A percentile compares a stretch with the other conserved stretches of the same genome.
Conservation (phyloP, 2,797 vertebrate genomes). For the Borostomias antarcticus region DNA sequence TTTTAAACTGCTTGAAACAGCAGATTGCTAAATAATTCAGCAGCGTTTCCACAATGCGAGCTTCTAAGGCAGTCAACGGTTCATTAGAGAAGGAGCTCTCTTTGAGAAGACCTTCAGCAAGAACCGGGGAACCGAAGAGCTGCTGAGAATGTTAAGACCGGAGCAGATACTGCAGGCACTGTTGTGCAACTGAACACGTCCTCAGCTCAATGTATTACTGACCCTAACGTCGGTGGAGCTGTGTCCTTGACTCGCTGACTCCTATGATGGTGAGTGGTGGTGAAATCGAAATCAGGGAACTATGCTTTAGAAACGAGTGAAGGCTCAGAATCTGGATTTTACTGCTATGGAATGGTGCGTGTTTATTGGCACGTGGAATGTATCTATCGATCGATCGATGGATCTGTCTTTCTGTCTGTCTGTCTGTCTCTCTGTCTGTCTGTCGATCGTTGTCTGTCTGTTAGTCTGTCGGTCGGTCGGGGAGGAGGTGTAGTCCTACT, state of each 20-base stretch:
- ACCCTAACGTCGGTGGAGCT: constrained; percentile 46
- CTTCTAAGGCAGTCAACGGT: constrained; percentile 37
- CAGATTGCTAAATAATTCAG: constrained; percentile 47
- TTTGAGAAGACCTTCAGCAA: constrained; percentile 22
- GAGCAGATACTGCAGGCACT: constrained; percentile 8
- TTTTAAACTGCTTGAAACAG: constrained; percentile 43
- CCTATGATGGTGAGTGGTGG: not conserved
- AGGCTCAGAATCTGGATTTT: too few species aligned
- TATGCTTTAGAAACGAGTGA: too few species aligned
- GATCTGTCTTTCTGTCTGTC: too few species aligned
- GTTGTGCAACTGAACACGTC: constrained; percentile 17
- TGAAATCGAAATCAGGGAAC: not conserved
- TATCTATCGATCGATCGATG: too few species aligned
- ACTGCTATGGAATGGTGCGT: too few species aligned
- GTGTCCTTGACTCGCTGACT: constrained; percentile 28
- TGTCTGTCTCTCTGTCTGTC: too few species aligned
- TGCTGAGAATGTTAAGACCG: constrained; percentile 38
- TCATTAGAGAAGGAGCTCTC: constrained; percentile 32
- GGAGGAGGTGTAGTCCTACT: too few species aligned
- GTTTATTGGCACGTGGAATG: too few species aligned
- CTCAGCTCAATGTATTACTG: constrained; percentile 29
- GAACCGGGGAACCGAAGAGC: too few species aligned
- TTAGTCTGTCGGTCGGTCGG: too few species aligned
- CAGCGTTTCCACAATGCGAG: constrained; percentile 34
- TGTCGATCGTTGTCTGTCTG: too few species aligned